Conservation (phyloP, 2,113 vertebrate species). For the Ploceus nigricollis region DNA sequence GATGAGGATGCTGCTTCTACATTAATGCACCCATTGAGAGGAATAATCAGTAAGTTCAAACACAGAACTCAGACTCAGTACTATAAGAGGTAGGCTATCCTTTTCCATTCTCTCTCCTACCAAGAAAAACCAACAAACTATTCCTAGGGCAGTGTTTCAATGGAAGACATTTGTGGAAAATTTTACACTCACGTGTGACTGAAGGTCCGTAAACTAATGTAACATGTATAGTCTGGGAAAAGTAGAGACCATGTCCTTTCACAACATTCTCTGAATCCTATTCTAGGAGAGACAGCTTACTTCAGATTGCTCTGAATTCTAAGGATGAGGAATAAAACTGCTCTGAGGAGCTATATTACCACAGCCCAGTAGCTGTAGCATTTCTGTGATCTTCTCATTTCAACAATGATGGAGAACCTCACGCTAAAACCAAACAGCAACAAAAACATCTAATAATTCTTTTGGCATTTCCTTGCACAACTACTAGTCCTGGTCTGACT, state of each 20-base stretch:
- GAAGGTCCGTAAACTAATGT: not conserved
- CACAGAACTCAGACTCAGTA: not conserved
- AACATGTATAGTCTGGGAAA: not conserved
- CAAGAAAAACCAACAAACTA: not conserved
- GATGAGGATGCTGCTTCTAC: not conserved
- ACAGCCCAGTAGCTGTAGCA: not conserved
- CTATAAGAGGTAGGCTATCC: not conserved
- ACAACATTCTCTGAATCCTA: not conserved
- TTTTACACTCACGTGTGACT: not conserved
- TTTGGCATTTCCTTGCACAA: not conserved
- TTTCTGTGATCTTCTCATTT: not conserved
- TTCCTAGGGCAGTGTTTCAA: not conserved
- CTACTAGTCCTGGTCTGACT: not conserved
- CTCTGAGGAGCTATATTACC: not conserved
- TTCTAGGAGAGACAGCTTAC: not conserved
- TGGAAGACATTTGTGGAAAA: not conserved
- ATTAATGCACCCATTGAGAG: not conserved
- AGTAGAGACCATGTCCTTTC: not conserved
- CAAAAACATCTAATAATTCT: not conserved
- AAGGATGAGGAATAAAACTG: not conserved
- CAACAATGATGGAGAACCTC: not conserved
- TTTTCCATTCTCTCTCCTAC: not conserved
- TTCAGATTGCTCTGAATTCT: not conserved
- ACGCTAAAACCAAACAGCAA: not conserved
- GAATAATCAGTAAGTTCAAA: not conserved